phyloP scores from a whole-genome alignment of 2,888 invertebrate genomes.

The Cataglyphis altisquamis region DNA sequence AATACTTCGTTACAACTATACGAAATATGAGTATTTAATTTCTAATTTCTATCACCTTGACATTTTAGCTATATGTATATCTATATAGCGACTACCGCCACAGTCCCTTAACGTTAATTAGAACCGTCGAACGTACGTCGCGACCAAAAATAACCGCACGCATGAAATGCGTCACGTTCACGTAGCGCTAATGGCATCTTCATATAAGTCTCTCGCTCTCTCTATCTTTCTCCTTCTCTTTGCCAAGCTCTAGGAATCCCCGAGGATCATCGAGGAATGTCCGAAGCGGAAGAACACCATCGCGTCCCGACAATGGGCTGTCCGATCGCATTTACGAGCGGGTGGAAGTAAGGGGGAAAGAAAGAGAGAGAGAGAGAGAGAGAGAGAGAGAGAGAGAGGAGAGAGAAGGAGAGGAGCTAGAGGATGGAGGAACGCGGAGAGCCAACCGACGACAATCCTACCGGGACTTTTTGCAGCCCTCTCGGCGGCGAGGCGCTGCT shows the following conservation, averaged over 20 bases:
- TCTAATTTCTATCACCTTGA: slow-evolving; percentile 12
- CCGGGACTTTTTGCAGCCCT: slow-evolving; percentile 66
- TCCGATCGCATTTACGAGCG: slow-evolving; percentile 38
- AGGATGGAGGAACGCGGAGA: slow-evolving; percentile 10
- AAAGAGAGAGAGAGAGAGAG: no score
- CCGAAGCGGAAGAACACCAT: slow-evolving; percentile 49
- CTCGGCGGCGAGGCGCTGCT: slow-evolving; percentile 61
- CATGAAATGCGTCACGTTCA: slow-evolving; percentile 52
- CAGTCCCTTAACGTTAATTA: slow-evolving; percentile 45
- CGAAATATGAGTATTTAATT: background rate
- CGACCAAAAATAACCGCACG: slow-evolving; percentile 51
- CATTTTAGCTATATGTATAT: background rate
- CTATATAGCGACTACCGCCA: background rate
- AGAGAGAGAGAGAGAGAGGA: no score
- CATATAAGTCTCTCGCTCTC: slow-evolving; percentile 22
- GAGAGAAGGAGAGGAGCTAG: no score
- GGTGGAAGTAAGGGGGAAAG: background rate
- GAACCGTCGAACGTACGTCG: slow-evolving; percentile 38
- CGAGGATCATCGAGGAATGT: slow-evolving; percentile 48
- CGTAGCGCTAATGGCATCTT: slow-evolving; percentile 53
- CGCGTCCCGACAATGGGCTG: slow-evolving; percentile 16
- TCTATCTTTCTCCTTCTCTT: background rate
- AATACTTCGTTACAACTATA: background rate
- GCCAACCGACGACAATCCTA: slow-evolving; percentile 18
- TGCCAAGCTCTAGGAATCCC: slow-evolving; percentile 22